These are phyloP conservation scores for Orchestia grillus DNA, from an alignment of 1,140 invertebrate species.

Conservation along the genomic window DNA sequence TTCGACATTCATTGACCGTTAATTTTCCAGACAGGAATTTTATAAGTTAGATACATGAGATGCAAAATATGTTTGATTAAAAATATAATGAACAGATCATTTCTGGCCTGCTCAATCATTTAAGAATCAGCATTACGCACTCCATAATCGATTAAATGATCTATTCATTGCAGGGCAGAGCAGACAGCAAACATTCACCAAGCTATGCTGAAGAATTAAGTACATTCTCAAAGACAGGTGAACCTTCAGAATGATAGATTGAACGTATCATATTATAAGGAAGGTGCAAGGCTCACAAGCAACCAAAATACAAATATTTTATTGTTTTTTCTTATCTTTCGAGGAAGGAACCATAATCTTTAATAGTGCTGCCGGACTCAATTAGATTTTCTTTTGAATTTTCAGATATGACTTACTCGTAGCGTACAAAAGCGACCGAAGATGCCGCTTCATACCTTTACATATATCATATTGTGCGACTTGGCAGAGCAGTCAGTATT, in stretches of 20 bases:
- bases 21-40: no score
- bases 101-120: no score
- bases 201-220: no score
- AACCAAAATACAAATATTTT: neutral
- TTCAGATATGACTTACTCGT: neutral
- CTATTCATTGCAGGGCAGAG: neutral
- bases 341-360: neutral
- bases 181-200: neutral
- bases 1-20: no score
- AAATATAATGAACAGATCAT: no score
- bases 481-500: neutral
- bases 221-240: neutral
- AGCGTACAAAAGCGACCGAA: no score
- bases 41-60: no score
- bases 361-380: neutral
- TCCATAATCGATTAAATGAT: neutral
- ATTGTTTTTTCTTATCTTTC: neutral
- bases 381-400: neutral
- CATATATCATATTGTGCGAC: neutral
- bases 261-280: neutral
- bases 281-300: neutral
- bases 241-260: neutral
- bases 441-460: no score
- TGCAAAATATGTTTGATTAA: no score
- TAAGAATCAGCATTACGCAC: no score